Evolutionary conservation across 1,140 invertebrate species (phyloP).

Genomic region (Trichonephila inaurata): DNA sequence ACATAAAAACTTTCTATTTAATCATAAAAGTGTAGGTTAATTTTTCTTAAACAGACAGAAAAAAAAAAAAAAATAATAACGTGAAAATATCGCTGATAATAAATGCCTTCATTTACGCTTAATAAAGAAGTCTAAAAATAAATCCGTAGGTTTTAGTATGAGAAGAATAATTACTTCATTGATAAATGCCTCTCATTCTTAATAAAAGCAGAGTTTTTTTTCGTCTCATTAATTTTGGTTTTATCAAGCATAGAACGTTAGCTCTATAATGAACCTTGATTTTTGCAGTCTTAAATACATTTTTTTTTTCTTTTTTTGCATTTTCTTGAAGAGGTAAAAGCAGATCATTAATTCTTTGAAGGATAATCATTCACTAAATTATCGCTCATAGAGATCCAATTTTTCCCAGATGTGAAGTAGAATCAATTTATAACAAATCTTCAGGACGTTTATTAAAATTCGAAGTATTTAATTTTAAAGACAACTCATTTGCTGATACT

Average conservation of each 20-base stretch:
- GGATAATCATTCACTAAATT: conserved; percentile 27
- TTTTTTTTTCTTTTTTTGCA: not conserved
- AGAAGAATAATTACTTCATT: conserved; percentile 32
- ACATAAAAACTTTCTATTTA: not conserved
- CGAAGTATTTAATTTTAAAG: not conserved
- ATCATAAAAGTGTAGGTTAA: not conserved
- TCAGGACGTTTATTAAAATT: not conserved
- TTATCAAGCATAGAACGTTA: conserved; percentile 8
- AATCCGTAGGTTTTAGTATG: conserved; percentile 21
- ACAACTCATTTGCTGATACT: too few relatives aligned
- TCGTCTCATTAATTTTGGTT: conserved; percentile 31
- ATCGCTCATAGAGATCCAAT: conserved; percentile 30
- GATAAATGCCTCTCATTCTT: conserved; percentile 30
- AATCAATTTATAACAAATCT: not conserved
- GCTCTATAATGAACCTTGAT: conserved; percentile 23
- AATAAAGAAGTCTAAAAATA: conserved; percentile 27
- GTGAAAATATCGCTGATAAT: not conserved
- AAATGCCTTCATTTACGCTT: conserved; percentile 22
- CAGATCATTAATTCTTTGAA: conserved; percentile 19
- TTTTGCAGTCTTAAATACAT: not conserved
- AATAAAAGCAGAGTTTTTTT: conserved; percentile 29
- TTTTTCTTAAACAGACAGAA: not conserved
- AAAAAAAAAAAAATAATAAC: not conserved
- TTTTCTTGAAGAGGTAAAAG: not conserved
- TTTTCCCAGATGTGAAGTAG: not conserved